A percentile compares a stretch with the other conserved stretches of the same genome.
Conservation (phyloP, 2,797 vertebrate genomes). For the Eospalax fontanierii region DNA sequence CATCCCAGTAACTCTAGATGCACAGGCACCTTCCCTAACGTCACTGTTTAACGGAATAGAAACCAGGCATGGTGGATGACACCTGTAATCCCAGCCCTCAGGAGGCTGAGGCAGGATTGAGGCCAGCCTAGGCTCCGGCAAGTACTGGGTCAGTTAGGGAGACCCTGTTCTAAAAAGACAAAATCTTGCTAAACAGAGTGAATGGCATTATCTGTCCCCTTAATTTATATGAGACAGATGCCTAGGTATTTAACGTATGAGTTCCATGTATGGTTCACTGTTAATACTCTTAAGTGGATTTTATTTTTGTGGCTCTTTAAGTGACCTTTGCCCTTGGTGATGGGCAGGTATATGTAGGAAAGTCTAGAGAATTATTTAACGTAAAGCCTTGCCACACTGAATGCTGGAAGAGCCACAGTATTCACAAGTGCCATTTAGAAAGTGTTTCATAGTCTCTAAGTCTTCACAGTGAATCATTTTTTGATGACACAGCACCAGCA, state of each 20-base stretch:
- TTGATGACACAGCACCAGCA: not conserved
- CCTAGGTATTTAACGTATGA: no score
- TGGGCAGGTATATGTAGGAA: not conserved
- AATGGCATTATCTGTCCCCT: not conserved
- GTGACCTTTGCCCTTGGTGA: not conserved
- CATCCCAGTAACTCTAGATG: not conserved
- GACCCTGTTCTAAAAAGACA: not conserved
- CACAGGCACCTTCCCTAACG: not conserved
- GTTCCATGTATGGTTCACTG: not conserved
- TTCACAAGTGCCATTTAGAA: not conserved
- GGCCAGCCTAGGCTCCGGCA: not conserved
- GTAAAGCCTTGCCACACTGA: not conserved
- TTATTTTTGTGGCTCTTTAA: not conserved
- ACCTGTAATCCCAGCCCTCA: not conserved
- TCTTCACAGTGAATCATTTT: not conserved
- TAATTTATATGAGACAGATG: not conserved
- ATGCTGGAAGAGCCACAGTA: not conserved
- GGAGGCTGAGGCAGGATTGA: not conserved
- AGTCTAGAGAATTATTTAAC: slow-evolving; percentile 15
- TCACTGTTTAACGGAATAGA: not conserved
- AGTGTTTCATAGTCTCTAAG: not conserved
- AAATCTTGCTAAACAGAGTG: not conserved
- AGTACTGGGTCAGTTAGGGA: no score
- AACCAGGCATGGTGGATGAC: not conserved
- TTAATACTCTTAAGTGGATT: not conserved